Percentiles rank a stretch among this genome's conserved stretches.
Conservation (phyloP, 2,888 invertebrate genomes). For the Lagria hirta region DNA sequence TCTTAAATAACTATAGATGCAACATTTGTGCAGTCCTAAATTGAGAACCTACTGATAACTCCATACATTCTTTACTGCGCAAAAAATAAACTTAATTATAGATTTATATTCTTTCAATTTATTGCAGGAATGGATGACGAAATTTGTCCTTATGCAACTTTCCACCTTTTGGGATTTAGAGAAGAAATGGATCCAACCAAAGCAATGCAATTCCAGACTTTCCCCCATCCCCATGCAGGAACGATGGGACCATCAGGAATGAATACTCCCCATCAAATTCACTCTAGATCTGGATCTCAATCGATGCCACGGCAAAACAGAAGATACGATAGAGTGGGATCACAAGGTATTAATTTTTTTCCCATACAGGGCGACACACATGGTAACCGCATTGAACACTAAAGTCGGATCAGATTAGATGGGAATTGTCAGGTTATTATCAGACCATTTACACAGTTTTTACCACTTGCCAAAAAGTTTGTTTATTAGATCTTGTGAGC, state of each 20-base stretch:
- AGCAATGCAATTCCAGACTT: constrained; percentile 86
- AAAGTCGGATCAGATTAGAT: too few species aligned
- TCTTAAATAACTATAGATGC: too few species aligned
- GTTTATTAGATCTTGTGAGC: too few species aligned
- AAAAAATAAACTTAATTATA: neutral
- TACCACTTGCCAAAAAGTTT: too few species aligned
- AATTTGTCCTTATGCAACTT: constrained; percentile 95
- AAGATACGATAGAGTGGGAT: constrained; percentile 53
- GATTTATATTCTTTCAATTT: too few species aligned
- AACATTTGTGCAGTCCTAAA: too few species aligned
- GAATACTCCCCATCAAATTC: constrained; percentile 65
- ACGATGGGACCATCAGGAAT: constrained; percentile 81
- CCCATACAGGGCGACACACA: too few species aligned
- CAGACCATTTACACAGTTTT: too few species aligned
- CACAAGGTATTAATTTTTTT: constrained; percentile 45
- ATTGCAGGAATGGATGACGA: constrained; percentile 90
- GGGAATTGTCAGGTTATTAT: too few species aligned
- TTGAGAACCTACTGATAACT: too few species aligned
- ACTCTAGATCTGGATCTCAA: constrained; percentile 84
- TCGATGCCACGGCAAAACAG: constrained; percentile 70
- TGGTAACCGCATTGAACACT: too few species aligned
- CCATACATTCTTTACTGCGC: too few species aligned
- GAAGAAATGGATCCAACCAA: constrained; percentile 94
- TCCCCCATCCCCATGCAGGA: constrained; percentile 82
- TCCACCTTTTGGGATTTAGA: constrained; percentile 92